Evolutionary conservation across 2,797 vertebrate genomes (phyloP), one percentile per base, ranked within the genome.

Genomic region (Stomatorhinus walkeri): DNA sequence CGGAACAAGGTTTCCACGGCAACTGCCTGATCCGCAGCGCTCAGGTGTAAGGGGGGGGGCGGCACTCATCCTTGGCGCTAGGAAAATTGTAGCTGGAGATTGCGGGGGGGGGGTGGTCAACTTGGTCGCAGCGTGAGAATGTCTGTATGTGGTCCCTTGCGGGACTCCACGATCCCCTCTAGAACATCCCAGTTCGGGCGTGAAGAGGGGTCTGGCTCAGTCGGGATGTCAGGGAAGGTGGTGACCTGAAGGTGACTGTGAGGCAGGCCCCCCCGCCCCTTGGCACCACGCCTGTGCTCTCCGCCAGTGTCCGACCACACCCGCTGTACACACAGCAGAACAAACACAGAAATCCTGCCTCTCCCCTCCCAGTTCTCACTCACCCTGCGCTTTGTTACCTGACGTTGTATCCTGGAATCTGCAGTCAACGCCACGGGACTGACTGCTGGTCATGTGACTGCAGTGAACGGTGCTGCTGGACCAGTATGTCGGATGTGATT

Each of bases 1-100:
- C 91, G 90, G 92, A 94, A 93, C 89, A 88, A 90, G 91, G 93
- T 96, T 97, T 94, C 96, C 96, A 96, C 89, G 95, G 97, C 95
- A 97, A 96, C 96, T 4, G 89, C 91, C 89, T 32, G 0, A 87
- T 91, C 91, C 14, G 85, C 91, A 90, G 89, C 93, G 91, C 92
- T 92, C 93, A 93, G 92, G 92, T 92, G 90, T 90, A 79, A 4
- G 36, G 36, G 54, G 28, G 52, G 49, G 49, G 8, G 68, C 2
- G 3, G 28, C 64, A 68, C 89, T 89, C 87, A 49, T 68, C 72
- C 19, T 28, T 32, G 68, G 28, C 5, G 56, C 89, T 24, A 32
- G 48, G 5, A 68, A 68, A 88, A 84, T 84, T 61, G 43, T 87
- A 40, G 54, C 3, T 3, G 56, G 89, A 85, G 85, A 36, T 86